These are phyloP conservation scores for Oligia latruncula DNA, from an alignment of 2,888 invertebrate species.

Conservation along the genomic window DNA sequence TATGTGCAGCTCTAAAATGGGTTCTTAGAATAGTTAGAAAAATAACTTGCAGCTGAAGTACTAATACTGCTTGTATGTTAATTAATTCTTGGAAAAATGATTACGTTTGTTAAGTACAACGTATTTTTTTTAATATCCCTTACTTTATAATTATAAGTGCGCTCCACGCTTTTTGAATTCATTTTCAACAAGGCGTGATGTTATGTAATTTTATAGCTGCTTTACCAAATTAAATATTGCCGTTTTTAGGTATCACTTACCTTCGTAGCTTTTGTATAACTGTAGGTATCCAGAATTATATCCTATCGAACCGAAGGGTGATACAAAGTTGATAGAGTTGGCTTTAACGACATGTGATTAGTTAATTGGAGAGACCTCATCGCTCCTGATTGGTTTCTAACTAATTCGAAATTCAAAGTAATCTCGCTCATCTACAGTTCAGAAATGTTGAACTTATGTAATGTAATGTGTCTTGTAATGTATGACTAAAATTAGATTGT, in stretches of 20 bases:
- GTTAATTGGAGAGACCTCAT: constrained; percentile 63
- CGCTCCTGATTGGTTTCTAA: constrained; percentile 60
- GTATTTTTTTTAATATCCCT: no score
- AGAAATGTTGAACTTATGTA: constrained; percentile 31
- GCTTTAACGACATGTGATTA: constrained; percentile 62
- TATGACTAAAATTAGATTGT: background rate
- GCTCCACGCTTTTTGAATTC: no score
- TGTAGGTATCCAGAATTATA: constrained; percentile 8
- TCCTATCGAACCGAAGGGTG: constrained; percentile 28
- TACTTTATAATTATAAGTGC: no score
- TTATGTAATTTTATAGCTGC: no score
- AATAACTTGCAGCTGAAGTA: background rate
- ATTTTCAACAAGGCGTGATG: no score
- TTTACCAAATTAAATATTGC: no score
- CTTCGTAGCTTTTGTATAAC: background rate
- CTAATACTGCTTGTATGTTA: background rate
- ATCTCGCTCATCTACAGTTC: constrained; percentile 29
- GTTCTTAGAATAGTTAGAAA: background rate
- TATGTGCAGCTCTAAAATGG: constrained; percentile 21
- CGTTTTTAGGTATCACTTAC: no score
- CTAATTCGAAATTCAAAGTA: constrained; percentile 59
- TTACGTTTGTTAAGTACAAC: background rate
- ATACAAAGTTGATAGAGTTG: constrained; percentile 53
- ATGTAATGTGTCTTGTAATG: background rate
- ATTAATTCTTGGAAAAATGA: background rate